phyloP scores from a whole-genome alignment of 2,113 vertebrate species.

The Aythya baeri region DNA sequence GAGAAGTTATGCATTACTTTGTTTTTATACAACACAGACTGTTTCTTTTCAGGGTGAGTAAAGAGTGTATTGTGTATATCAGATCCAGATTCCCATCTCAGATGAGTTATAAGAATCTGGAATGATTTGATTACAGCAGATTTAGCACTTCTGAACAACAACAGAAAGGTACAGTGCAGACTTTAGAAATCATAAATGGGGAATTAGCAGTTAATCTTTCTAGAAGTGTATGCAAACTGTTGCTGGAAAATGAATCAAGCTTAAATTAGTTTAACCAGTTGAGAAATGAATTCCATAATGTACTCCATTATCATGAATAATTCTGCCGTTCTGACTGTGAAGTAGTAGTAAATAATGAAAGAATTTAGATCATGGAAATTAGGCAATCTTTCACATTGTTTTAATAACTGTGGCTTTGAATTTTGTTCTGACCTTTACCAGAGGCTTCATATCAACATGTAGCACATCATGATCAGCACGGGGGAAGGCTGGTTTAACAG shows the following conservation, averaged over 20 bases:
- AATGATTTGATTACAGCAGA: not conserved
- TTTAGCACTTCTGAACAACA: not conserved
- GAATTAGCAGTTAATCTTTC: not conserved
- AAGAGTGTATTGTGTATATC: not conserved
- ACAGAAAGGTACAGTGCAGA: not conserved
- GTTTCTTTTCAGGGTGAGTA: not conserved
- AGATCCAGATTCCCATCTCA: not conserved
- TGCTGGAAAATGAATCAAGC: not conserved
- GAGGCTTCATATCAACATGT: not conserved
- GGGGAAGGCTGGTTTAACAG: not conserved
- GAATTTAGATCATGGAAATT: not conserved
- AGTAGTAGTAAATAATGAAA: slow-evolving; percentile 18
- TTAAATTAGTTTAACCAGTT: not conserved
- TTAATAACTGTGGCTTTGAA: not conserved
- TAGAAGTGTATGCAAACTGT: not conserved
- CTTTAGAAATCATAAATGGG: not conserved
- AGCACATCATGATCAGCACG: not conserved
- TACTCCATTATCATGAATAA: not conserved
- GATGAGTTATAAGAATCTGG: not conserved
- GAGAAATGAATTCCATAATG: not conserved
- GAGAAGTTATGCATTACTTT: not conserved
- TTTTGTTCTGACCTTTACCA: slow-evolving; percentile 13
- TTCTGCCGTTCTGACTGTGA: not conserved
- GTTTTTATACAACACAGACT: not conserved
- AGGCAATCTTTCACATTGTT: not conserved